Evolutionary conservation across 2,888 invertebrate species (phyloP).

Genomic region (Stratiomys singularior): DNA sequence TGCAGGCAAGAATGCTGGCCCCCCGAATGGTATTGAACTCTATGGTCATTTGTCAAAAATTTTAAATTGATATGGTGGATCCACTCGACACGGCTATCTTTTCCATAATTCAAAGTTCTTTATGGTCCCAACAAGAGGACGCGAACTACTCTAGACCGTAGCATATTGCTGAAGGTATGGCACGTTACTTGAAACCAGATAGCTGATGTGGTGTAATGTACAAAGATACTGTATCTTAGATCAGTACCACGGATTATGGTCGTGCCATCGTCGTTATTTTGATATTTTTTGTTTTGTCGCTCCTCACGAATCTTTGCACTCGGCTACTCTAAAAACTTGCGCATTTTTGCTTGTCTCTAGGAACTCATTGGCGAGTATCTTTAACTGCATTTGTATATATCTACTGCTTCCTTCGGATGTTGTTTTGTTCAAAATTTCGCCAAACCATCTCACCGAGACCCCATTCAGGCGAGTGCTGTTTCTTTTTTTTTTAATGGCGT

Average conservation of each 20-base stretch:
- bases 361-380: slow-evolving; percentile 17
- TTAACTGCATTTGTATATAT: not conserved
- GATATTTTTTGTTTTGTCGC: not conserved
- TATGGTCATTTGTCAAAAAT: slow-evolving; percentile 43
- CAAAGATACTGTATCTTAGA: slow-evolving; percentile 6
- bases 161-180: not conserved
- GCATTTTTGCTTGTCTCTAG: not conserved
- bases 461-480: too few species aligned
- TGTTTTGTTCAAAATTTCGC: not conserved
- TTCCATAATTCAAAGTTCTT: slow-evolving; percentile 34
- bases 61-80: slow-evolving; percentile 41
- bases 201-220: slow-evolving; percentile 19
- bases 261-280: slow-evolving; percentile 18
- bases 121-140: slow-evolving; percentile 8
- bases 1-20: too few species aligned
- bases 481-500: too few species aligned
- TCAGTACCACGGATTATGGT: slow-evolving; percentile 29
- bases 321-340: not conserved
- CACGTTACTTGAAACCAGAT: not conserved
- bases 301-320: slow-evolving; percentile 1
- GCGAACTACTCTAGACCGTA: too few species aligned
- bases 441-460: too few species aligned
- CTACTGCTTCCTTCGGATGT: not conserved
- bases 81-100: slow-evolving; percentile 17
- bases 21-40: slow-evolving; percentile 24